Base-by-base conservation (phyloP, 1,140 invertebrate species). In the Lasaia peninsularis region DNA sequence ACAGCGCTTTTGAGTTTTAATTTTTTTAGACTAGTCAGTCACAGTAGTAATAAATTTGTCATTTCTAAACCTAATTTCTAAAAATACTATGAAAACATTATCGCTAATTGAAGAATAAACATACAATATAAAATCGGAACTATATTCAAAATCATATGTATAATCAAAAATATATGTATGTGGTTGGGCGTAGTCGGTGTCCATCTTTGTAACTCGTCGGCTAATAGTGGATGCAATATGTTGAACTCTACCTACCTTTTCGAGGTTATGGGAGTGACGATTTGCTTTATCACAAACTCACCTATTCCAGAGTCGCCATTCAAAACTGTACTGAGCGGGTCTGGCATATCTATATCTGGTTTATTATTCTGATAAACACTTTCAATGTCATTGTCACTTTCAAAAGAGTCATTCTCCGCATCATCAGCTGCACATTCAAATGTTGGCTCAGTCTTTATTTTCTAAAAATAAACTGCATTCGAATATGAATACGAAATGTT, bases 271-370 rank as follows among this genome's bases (percentile, higher is more conserved):
- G 1, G 32, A 4, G 32, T 34, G 10, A 37, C 12, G 8, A 11
- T 7, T 11, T 11, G 2, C 0, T 11, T 1, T 3, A 7, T 37
- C 12, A 12, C 14, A 6, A 44, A 34, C 16, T 65, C 71, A 83
- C 78, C 75, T 58, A 76, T 62, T 51, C 74, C 81, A 16, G 73
- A 76, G 53, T 86, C 79, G 10, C 67, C 62, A 58, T 71, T 83
- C 0, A 85, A 60, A 2, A 82, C 72, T 18, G 66, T 75, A 50
- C 65, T 65, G 0, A 87, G 69, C 2, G 84, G 83, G 40, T 86
- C 83, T 1, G 67, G 52, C 2, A 60, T 24, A 5, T 67, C 54
- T 16, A 69, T 49, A 51, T 54, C 52, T 10, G 62, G 28, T 33
- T 61, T 35, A 24, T 60, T 59, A 8, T 57, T 56, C 48, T 60